Evolutionary conservation across 2,888 invertebrate species (phyloP).

Genomic region (Aporophyla nigra): DNA sequence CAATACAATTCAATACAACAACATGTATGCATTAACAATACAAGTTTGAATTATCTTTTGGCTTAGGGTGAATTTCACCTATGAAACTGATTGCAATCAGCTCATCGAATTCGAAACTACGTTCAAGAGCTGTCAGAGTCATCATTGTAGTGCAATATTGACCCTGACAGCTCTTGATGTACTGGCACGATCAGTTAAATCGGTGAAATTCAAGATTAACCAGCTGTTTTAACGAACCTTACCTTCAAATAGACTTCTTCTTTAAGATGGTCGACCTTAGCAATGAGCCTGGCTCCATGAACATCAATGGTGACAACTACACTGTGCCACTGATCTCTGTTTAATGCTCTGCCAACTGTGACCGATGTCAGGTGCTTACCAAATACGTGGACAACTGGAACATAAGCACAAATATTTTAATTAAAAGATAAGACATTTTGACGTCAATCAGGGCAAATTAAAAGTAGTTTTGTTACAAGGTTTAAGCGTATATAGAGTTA

Average conservation of each 20-base stretch:
- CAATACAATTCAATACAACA: too few species aligned
- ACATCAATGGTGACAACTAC: slow-evolving; percentile 97
- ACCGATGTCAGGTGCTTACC: slow-evolving; percentile 96
- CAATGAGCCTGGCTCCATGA: slow-evolving; percentile 95
- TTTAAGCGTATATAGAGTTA: not conserved
- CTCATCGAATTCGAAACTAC: too few species aligned
- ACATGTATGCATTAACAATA: too few species aligned
- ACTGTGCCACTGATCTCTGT: slow-evolving; percentile 97
- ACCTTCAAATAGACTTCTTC: slow-evolving; percentile 95
- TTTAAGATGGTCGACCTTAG: slow-evolving; percentile 95
- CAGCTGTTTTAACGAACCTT: slow-evolving; percentile 6
- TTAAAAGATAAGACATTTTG: not conserved
- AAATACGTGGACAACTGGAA: slow-evolving; percentile 96
- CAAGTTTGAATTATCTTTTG: too few species aligned
- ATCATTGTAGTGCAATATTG: too few species aligned
- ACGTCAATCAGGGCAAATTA: not conserved
- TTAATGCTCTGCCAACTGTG: slow-evolving; percentile 96
- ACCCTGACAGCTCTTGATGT: too few species aligned
- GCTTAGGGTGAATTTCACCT: too few species aligned
- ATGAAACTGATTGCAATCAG: too few species aligned
- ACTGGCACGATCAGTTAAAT: too few species aligned
- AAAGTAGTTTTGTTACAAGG: not conserved
- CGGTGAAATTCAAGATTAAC: too few species aligned
- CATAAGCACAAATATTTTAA: not conserved
- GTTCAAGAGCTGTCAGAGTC: too few species aligned